A percentile compares a stretch with the other conserved stretches of the same genome.
phyloP scores from a whole-genome alignment of 2,797 vertebrate genomes.

The Centropyge bicolor region DNA sequence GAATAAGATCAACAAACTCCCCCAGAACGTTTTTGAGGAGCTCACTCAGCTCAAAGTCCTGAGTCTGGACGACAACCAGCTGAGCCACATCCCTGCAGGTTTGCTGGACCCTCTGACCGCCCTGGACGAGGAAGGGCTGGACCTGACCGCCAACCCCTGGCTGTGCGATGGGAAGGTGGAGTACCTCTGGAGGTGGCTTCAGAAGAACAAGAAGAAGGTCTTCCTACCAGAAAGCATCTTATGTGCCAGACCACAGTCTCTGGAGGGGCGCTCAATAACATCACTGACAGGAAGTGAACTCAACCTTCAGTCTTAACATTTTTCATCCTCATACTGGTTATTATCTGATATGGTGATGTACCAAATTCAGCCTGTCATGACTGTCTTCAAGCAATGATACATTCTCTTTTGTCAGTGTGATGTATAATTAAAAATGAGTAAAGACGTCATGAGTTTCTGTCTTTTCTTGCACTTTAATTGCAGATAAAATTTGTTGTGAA shows the following conservation, averaged over 20 bases:
- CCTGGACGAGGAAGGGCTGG: slow-evolving; percentile 72
- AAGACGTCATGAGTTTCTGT: slow-evolving; percentile 1
- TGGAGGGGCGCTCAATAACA: slow-evolving; percentile 64
- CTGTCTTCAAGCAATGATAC: slow-evolving; percentile 12
- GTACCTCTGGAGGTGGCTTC: slow-evolving; percentile 83
- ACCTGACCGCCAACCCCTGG: slow-evolving; percentile 80
- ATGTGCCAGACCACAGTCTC: slow-evolving; percentile 70
- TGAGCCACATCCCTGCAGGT: slow-evolving; percentile 73
- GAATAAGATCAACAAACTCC: slow-evolving; percentile 75
- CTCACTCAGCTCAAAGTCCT: slow-evolving; percentile 68
- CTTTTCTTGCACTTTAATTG: slow-evolving; percentile 1
- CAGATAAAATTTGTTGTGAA: background rate
- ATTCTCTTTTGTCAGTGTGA: background rate
- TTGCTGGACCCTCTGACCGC: slow-evolving; percentile 71
- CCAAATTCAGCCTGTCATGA: background rate
- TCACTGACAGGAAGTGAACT: slow-evolving; percentile 74
- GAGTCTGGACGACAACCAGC: slow-evolving; percentile 78
- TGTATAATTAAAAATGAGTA: slow-evolving; percentile 33
- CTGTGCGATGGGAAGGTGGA: slow-evolving; percentile 70
- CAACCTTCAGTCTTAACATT: slow-evolving; percentile 46
- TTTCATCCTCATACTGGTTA: background rate
- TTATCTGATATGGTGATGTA: background rate
- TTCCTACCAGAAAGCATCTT: slow-evolving; percentile 62
- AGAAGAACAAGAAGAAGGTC: slow-evolving; percentile 70
- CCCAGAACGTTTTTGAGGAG: slow-evolving; percentile 71